Percentiles rank a stretch among this genome's conserved stretches.
Conservation (phyloP, 2,113 vertebrate species). For the Erythrocebus patas region DNA sequence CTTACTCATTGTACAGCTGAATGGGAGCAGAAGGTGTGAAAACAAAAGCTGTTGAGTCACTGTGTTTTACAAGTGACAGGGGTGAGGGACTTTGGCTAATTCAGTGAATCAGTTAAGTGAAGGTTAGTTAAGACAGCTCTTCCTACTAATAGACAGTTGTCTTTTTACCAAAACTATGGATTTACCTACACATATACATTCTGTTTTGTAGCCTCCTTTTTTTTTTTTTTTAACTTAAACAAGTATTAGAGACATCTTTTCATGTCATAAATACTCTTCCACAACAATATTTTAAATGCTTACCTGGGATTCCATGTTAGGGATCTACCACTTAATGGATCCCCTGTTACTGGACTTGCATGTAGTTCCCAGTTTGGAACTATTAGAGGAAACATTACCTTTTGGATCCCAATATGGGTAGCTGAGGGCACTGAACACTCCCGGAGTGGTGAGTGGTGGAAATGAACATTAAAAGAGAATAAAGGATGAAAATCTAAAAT, state of each 20-base stretch:
- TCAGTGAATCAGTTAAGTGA: background rate
- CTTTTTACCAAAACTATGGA: background rate
- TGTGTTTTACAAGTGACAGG: background rate
- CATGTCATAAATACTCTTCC: background rate
- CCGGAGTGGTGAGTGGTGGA: background rate
- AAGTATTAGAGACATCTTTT: background rate
- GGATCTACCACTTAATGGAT: too few relatives aligned
- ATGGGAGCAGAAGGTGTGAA: background rate
- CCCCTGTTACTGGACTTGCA: background rate
- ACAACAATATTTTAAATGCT: background rate
- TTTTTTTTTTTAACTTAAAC: background rate
- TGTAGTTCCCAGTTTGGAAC: background rate
- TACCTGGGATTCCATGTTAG: background rate
- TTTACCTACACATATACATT: background rate
- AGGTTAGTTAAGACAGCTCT: background rate
- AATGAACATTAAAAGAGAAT: background rate
- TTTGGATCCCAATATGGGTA: background rate
- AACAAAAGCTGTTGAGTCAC: background rate
- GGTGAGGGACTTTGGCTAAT: background rate
- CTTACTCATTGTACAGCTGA: background rate
- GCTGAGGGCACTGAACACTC: background rate
- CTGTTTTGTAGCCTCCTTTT: background rate
- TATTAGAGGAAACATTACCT: background rate
- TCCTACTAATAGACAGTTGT: background rate
- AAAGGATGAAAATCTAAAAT: background rate